Evolutionary conservation across 2,113 vertebrate species (phyloP).

Genomic region (Muscicapa adusta): DNA sequence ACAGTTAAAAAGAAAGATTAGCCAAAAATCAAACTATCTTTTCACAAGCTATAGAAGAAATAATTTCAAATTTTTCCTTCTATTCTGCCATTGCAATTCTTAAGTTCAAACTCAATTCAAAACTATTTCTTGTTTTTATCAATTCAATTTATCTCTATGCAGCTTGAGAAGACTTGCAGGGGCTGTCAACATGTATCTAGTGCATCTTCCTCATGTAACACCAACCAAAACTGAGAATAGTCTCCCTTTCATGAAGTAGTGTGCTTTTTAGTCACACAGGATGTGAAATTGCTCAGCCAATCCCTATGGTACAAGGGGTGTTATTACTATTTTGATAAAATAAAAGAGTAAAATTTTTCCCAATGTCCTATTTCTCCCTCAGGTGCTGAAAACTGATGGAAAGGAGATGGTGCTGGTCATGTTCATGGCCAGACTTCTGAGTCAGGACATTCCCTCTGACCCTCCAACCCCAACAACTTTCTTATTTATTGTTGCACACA

Average conservation of each 20-base stretch:
- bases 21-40: not conserved
- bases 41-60: not conserved
- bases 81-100: not conserved
- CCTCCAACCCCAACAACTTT: not conserved
- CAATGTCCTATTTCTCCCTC: not conserved
- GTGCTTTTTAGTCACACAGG: not conserved
- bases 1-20: not conserved
- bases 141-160: not conserved
- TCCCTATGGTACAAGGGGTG: not conserved
- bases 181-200: not conserved
- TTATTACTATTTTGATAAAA: not conserved
- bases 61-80: accelerated
- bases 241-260: not conserved
- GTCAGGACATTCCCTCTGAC: not conserved
- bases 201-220: not conserved
- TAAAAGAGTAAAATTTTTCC: not conserved
- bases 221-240: not conserved
- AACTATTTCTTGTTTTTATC: not conserved
- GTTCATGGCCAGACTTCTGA: not conserved
- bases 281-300: not conserved
- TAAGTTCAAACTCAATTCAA: not conserved
- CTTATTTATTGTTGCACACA: not conserved
- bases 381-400: not conserved
- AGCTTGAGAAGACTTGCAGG: not conserved
- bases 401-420: not conserved